phyloP scores from a whole-genome alignment of 23 tunicate species.

The Styela plicata region DNA sequence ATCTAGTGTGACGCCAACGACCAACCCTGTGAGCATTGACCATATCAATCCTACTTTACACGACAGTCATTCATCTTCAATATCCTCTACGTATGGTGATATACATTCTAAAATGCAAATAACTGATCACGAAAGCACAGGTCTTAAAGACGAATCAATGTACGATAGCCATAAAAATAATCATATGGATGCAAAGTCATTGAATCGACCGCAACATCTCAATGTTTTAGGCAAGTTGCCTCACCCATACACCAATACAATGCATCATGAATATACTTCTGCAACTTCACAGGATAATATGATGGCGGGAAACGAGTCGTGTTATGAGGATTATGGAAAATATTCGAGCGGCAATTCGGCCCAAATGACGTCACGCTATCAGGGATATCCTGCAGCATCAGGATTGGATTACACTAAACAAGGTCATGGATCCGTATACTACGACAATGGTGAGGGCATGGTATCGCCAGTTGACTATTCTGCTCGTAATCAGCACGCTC shows the following conservation, averaged over 20 bases:
- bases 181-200: neutral
- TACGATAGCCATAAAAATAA: neutral
- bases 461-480: constrained; percentile 16
- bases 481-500: neutral
- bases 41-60: neutral
- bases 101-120: neutral
- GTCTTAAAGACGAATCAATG: neutral
- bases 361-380: neutral
- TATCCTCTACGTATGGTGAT: neutral
- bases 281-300: neutral
- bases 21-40: neutral
- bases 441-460: neutral
- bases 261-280: neutral
- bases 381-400: neutral
- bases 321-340: neutral
- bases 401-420: constrained; percentile 7
- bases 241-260: neutral
- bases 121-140: neutral
- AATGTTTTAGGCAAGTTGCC: neutral
- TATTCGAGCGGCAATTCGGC: neutral
- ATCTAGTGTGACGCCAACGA: constrained; percentile 2
- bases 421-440: neutral
- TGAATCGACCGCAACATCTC: neutral
- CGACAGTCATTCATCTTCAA: neutral
- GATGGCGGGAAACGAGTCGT: neutral